Conservation (phyloP, 2,113 vertebrate species). For the Echinops telfairi region DNA sequence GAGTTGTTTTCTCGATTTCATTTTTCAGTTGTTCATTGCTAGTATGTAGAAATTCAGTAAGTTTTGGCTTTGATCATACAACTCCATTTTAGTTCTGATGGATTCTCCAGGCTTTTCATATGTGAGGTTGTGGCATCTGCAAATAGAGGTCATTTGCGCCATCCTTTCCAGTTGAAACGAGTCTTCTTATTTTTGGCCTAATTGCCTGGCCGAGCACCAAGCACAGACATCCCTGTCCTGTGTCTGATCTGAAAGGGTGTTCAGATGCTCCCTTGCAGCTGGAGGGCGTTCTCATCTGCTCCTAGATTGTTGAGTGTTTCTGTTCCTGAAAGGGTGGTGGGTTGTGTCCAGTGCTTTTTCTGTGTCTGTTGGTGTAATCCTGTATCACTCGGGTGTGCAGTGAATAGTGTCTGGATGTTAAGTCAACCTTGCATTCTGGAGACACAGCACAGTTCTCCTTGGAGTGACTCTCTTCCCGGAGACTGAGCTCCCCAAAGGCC, state of each 20-base stretch:
- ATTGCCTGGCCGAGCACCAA: background rate
- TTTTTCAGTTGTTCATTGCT: background rate
- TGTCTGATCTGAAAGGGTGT: background rate
- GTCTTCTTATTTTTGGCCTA: background rate
- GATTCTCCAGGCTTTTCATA: background rate
- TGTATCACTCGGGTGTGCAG: background rate
- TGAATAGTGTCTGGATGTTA: background rate
- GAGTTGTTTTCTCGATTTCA: background rate
- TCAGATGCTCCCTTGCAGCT: background rate
- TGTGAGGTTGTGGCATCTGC: background rate
- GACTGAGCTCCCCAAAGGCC: background rate
- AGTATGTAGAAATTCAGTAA: background rate
- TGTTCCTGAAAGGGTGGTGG: background rate
- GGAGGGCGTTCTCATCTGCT: background rate
- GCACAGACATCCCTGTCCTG: background rate
- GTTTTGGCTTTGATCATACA: background rate
- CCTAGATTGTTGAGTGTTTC: background rate
- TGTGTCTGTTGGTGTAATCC: background rate
- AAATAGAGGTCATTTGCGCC: background rate
- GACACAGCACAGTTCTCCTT: background rate
- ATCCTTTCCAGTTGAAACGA: background rate
- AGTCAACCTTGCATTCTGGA: slow-evolving; percentile 11
- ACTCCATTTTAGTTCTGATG: background rate
- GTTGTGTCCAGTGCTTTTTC: background rate
- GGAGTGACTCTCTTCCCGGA: background rate